Conservation (phyloP, 2,888 invertebrate genomes). For the Lamproptera curius region DNA sequence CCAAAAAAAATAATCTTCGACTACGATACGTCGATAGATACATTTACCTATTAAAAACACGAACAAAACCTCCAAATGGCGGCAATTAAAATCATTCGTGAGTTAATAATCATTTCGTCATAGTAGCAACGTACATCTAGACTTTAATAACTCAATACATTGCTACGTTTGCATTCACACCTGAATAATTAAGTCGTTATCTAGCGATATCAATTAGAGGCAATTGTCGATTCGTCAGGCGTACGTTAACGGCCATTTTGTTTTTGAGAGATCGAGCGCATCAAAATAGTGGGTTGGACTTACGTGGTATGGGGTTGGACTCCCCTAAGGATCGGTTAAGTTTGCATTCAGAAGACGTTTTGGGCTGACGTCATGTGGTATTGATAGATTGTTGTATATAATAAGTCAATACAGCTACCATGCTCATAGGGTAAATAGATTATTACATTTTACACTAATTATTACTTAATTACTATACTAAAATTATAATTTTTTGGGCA, state of each 20-base stretch:
- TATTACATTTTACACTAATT: too few species aligned
- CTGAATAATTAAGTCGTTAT: constrained; percentile 34
- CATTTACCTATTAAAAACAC: too few species aligned
- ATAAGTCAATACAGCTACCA: too few species aligned
- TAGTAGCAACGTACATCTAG: constrained; percentile 14
- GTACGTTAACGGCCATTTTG: constrained; percentile 24
- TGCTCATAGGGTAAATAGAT: too few species aligned
- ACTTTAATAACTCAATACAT: constrained; percentile 25
- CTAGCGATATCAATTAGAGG: constrained; percentile 26
- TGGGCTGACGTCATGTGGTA: constrained; percentile 59
- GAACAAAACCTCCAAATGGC: too few species aligned
- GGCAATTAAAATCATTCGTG: background rate
- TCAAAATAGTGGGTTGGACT: constrained; percentile 41
- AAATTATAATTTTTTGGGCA: too few species aligned
- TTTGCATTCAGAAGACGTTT: constrained; percentile 49
- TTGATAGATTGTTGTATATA: constrained; percentile 73
- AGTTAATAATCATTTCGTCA: constrained; percentile 11
- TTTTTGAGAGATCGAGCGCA: constrained; percentile 30
- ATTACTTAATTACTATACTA: too few species aligned
- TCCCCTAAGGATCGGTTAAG: constrained; percentile 61
- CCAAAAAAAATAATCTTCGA: too few species aligned
- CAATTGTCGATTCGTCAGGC: constrained; percentile 33
- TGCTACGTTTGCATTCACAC: constrained; percentile 30
- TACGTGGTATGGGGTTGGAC: constrained; percentile 41
- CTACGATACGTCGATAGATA: too few species aligned